A percentile compares a stretch with the other conserved stretches of the same genome.
Evolutionary conservation across 1,140 invertebrate genomes (phyloP).

Genomic region (Eumeta japonica): DNA sequence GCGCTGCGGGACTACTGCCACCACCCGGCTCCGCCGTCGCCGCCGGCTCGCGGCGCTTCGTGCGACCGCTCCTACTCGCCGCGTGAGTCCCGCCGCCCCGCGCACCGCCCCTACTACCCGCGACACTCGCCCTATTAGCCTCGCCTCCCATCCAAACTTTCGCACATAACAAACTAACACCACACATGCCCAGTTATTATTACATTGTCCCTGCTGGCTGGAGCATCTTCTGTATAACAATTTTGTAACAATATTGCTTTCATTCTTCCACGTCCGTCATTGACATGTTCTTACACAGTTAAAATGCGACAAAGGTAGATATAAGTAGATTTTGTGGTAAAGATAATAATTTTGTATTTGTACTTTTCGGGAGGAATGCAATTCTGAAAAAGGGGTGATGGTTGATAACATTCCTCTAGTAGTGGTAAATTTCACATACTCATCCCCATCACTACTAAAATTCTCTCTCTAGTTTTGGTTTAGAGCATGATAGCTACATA

Average conservation of each 20-base stretch:
- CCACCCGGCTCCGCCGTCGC: conserved; percentile 56
- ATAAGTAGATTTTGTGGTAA: too few relatives aligned
- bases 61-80: conserved; percentile 84
- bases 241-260: conserved; percentile 1
- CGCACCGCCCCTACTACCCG: conserved; percentile 81
- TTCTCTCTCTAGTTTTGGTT: too few relatives aligned
- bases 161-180: background rate
- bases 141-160: background rate
- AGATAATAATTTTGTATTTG: too few relatives aligned
- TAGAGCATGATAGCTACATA: too few relatives aligned
- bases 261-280: too few relatives aligned
- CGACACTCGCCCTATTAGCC: conserved; percentile 59
- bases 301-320: too few relatives aligned
- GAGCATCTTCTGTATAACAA: background rate
- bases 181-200: background rate
- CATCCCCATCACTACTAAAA: too few relatives aligned
- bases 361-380: too few relatives aligned
- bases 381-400: too few relatives aligned
- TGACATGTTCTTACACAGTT: too few relatives aligned
- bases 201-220: background rate
- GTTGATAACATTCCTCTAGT: too few relatives aligned
- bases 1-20: conserved; percentile 41
- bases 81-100: conserved; percentile 68
- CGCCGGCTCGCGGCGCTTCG: conserved; percentile 62
- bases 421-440: too few relatives aligned